Evolutionary conservation across 2,797 vertebrate species (phyloP).

Genomic region (Tapera naevia): DNA sequence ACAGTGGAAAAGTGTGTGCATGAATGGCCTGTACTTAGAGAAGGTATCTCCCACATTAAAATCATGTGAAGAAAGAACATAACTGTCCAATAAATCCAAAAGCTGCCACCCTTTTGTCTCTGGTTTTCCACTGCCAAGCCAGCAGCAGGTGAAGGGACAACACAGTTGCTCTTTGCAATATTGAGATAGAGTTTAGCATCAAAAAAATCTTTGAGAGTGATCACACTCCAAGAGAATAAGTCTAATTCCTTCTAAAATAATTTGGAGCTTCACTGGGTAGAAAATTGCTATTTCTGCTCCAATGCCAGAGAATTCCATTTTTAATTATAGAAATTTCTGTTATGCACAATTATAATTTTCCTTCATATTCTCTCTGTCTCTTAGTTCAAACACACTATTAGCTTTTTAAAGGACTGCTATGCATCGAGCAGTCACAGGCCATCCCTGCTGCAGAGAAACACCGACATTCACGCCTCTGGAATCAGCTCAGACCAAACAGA

Average conservation of each 20-base stretch:
- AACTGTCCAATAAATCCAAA: neutral
- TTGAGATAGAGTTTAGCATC: slow-evolving; percentile 27
- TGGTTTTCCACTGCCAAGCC: neutral
- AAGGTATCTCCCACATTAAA: neutral
- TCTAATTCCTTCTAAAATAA: slow-evolving; percentile 63
- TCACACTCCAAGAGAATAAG: slow-evolving; percentile 43
- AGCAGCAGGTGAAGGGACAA: slow-evolving; percentile 18
- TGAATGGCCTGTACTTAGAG: neutral
- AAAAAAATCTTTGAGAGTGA: slow-evolving; percentile 19
- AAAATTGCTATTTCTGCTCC: slow-evolving; percentile 70
- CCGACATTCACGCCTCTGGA: neutral
- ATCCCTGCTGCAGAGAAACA: neutral
- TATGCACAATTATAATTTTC: slow-evolving; percentile 53
- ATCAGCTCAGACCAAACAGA: neutral
- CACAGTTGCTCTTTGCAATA: neutral
- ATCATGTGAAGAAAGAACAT: neutral
- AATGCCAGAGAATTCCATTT: slow-evolving; percentile 55
- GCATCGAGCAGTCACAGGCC: neutral
- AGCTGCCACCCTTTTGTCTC: neutral
- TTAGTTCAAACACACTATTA: slow-evolving; percentile 30
- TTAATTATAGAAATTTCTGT: slow-evolving; percentile 65
- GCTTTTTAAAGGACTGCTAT: slow-evolving; percentile 26
- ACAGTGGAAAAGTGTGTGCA: neutral
- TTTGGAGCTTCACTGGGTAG: slow-evolving; percentile 68
- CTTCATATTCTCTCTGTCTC: slow-evolving; percentile 30